These are phyloP conservation scores for Ophioderma brevispina DNA, from an alignment of 35 echinoderm and acorn worm genomes.

Conservation along the genomic window DNA sequence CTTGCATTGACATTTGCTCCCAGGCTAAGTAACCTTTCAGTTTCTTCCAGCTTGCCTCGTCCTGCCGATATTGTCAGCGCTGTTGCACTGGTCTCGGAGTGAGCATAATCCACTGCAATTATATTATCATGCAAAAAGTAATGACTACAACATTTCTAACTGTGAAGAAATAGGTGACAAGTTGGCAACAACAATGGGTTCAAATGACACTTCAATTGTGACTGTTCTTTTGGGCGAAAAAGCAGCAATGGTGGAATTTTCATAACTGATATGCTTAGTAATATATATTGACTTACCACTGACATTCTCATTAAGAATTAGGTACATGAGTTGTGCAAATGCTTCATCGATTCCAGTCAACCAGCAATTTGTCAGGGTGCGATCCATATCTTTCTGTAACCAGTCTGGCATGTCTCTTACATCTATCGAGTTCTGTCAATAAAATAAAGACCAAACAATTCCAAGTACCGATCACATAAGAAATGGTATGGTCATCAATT, in stretches of 20 bases:
- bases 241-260: too few species aligned
- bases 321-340: constrained; percentile 76
- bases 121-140: not conserved
- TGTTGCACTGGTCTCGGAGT: constrained; percentile 87
- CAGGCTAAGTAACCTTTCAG: constrained; percentile 79
- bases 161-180: too few species aligned
- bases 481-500: too few species aligned
- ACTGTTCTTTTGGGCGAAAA: too few species aligned
- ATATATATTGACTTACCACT: constrained; percentile 96
- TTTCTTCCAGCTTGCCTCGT: constrained; percentile 74
- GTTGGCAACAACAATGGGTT: too few species aligned
- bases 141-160: too few species aligned
- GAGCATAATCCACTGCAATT: constrained; percentile 80
- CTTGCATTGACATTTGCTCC: constrained; percentile 83
- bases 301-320: constrained; percentile 92
- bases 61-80: constrained; percentile 90
- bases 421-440: constrained; percentile 66
- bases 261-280: too few species aligned
- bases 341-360: constrained; percentile 64
- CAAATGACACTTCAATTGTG: too few species aligned
- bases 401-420: constrained; percentile 80
- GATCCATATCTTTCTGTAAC: constrained; percentile 88
- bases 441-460: not conserved
- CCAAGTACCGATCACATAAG: too few species aligned
- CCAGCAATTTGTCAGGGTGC: constrained; percentile 69